A percentile compares a stretch with the other conserved stretches of the same genome.
These are phyloP conservation scores for Anas flavirostris DNA, from an alignment of 2,797 vertebrate species.

Conservation along the genomic window DNA sequence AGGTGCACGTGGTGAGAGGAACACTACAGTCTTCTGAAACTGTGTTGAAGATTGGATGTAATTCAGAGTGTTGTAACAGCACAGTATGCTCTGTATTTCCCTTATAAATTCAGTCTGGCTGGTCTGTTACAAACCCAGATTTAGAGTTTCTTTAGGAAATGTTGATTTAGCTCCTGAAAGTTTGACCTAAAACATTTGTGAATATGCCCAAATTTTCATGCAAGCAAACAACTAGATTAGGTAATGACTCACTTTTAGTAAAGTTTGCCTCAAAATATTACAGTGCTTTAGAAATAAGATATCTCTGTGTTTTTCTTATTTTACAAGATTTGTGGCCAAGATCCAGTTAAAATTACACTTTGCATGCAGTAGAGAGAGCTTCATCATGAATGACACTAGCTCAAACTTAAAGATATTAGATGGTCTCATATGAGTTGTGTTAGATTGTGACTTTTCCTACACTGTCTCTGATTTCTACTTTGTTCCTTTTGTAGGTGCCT, in stretches of 20 bases:
- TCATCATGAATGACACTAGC: not conserved
- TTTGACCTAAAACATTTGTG: not conserved
- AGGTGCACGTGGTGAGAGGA: not conserved
- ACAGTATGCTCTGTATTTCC: not conserved
- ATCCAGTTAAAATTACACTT: not conserved
- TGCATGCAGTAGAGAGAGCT: not conserved
- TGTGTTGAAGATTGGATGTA: not conserved
- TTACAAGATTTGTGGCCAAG: not conserved
- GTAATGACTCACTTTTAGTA: not conserved
- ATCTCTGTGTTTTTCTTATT: not conserved
- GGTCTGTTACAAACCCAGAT: not conserved
- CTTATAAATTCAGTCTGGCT: not conserved
- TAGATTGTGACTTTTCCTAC: not conserved
- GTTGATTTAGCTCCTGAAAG: not conserved
- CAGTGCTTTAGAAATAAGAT: not conserved
- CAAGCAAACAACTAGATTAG: not conserved
- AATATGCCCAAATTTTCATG: not conserved
- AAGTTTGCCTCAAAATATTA: not conserved
- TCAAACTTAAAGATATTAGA: not conserved
- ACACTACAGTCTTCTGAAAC: not conserved
- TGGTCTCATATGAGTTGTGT: not conserved
- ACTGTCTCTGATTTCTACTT: constrained; percentile 9
- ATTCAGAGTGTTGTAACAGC: not conserved
- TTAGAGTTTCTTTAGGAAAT: not conserved
- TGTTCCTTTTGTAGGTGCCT: constrained; percentile 86